A percentile compares a stretch with the other conserved stretches of the same genome.
Conservation (phyloP, 2,888 invertebrate species). For the Pharmacophagus antenor region DNA sequence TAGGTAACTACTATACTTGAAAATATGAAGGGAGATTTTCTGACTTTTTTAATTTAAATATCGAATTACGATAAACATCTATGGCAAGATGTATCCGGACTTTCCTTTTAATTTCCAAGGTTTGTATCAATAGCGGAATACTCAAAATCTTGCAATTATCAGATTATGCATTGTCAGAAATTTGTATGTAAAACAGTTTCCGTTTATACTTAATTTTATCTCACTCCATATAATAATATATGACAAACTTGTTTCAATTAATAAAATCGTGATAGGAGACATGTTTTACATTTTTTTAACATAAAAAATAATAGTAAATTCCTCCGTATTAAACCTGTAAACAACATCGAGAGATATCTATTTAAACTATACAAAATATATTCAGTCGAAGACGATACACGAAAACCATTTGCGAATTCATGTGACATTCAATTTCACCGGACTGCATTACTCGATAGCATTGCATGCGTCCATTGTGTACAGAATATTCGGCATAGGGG, state of each 20-base stretch:
- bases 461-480: slow-evolving; percentile 65
- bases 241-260: too few species aligned
- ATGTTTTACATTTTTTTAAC: neutral
- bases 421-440: slow-evolving; percentile 51
- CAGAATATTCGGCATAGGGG: slow-evolving; percentile 74
- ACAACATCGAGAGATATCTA: neutral
- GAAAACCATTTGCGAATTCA: slow-evolving; percentile 33
- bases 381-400: slow-evolving; percentile 29
- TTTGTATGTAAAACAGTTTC: neutral
- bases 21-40: too few species aligned
- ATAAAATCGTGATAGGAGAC: neutral
- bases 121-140: neutral
- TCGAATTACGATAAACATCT: too few species aligned
- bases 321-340: neutral
- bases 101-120: neutral
- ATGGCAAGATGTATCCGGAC: neutral
- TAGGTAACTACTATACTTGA: too few species aligned
- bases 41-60: too few species aligned
- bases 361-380: neutral
- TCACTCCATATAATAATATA: too few species aligned
- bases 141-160: neutral
- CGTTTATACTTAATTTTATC: neutral
- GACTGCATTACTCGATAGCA: slow-evolving; percentile 57
- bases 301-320: too few species aligned
- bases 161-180: neutral